These are phyloP conservation scores for Corythaeola cristata DNA, from an alignment of 2,113 vertebrate species.

Conservation along the genomic window DNA sequence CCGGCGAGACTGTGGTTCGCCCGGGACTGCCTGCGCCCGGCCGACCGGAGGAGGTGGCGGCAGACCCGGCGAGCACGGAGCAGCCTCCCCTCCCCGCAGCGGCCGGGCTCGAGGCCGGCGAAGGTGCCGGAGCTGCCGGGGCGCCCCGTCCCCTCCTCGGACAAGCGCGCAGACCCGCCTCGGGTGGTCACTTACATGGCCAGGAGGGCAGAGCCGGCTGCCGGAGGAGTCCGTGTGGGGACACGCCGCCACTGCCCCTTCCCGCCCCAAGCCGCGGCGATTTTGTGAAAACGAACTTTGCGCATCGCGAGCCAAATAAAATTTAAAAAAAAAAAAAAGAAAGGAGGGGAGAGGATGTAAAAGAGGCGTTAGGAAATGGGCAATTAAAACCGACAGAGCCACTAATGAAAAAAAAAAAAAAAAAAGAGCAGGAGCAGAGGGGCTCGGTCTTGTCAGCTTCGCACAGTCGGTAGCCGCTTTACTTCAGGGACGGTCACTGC, in stretches of 20 bases:
- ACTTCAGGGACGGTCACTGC: slow-evolving; percentile 5
- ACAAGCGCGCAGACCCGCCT: background rate
- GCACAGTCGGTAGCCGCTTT: background rate
- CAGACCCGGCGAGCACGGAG: background rate
- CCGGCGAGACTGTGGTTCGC: no score
- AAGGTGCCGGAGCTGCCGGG: background rate
- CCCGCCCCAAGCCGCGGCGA: background rate
- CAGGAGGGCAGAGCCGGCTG: background rate
- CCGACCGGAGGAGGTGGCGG: background rate
- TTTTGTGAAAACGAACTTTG: background rate
- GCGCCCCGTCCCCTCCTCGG: background rate
- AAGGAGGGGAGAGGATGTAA: background rate
- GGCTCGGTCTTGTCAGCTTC: slow-evolving; percentile 30
- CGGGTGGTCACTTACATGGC: slow-evolving; percentile 61
- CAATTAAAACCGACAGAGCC: slow-evolving; percentile 60
- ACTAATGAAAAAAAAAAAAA: background rate
- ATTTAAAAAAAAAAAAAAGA: background rate
- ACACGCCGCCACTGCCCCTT: background rate
- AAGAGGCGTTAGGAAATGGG: slow-evolving; percentile 49
- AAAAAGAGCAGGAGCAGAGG: background rate
- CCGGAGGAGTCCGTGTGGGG: background rate
- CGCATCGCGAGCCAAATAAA: background rate
- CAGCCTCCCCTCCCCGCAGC: background rate
- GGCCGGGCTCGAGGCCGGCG: background rate
- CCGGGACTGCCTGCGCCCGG: background rate